Base-by-base conservation (phyloP, 1,140 invertebrate genomes). In the Papilio xuthus region DNA sequence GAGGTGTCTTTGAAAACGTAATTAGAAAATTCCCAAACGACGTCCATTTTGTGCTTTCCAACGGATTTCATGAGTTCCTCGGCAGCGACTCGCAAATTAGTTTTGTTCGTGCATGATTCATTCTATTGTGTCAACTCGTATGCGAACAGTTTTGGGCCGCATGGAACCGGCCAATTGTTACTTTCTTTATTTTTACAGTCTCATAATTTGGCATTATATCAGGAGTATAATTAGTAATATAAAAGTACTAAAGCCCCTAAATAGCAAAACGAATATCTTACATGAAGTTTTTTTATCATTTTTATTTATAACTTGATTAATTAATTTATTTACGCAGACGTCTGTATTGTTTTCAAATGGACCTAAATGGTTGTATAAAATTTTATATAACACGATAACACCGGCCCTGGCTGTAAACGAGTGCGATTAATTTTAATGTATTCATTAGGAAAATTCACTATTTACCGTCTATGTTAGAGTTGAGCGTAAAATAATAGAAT, bases 1-100 rank as follows among this genome's bases (percentile, higher is more conserved):
- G 91, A 93, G 91, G 89, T 93, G 91, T 92, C 91, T 93, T 94
- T 92, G 91, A 92, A 90, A 92, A 91, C 91, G 92, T 93, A 93
- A 94, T 94, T 94, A 94, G 91, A 92, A 94, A 94, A 93, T 93
- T 93, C 90, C 89, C 87, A 84, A 93, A 93, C 85, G 91, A 88
- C 89, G 82, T 89, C 77, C 84, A 85, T 83, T 88, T 90, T 83
- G 84, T 80, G 84, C 81, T 84, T 80, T 88, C 84, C 80, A 79
- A 71, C 78, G 85, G 84, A 89, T 89, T 90, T 90, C 84, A 82
- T 78, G 81, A 83, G 83, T 83, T 87, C 81, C 81, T 83, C 80
- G 76, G 80, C 80, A 72, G 81, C 50, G 78, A 86, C 80, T 90
- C 84, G 81, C 86, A 92, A 92, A 93, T 92, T 92, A 92, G 90